These are phyloP conservation scores for Stichopus horrens DNA, from an alignment of 53 echinoderm and acorn worm genomes.

Conservation along the genomic window DNA sequence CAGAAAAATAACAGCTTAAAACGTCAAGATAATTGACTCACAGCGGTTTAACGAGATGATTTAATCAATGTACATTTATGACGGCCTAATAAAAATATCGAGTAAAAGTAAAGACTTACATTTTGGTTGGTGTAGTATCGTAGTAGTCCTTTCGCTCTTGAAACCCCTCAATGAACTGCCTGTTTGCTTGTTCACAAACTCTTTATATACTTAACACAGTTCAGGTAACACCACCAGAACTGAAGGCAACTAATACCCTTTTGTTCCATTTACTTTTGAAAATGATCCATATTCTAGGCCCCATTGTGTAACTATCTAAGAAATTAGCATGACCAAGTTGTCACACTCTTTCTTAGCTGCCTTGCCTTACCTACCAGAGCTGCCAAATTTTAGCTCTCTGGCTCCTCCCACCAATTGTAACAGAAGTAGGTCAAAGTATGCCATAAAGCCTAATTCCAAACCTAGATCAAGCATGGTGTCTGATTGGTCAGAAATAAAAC, in stretches of 20 bases:
- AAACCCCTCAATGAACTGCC: constrained; percentile 32
- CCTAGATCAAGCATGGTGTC: constrained; percentile 9
- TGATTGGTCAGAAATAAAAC: constrained; percentile 34
- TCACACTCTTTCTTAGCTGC: constrained; percentile 38
- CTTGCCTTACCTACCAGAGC: constrained; percentile 26
- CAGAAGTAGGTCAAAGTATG: constrained; percentile 50
- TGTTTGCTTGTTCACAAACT: constrained; percentile 41
- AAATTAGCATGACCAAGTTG: constrained; percentile 48
- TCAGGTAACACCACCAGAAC: constrained; percentile 14
- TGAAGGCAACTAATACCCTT: constrained; percentile 33
- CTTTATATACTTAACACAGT: constrained; percentile 44
- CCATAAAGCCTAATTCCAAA: constrained; percentile 50
- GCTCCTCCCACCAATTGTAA: constrained; percentile 46
- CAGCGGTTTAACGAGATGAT: neutral
- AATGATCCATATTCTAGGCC: constrained; percentile 42
- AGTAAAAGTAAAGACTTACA: neutral
- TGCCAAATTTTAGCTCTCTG: constrained; percentile 10
- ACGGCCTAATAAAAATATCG: neutral
- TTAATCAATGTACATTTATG: neutral
- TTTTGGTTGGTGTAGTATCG: neutral
- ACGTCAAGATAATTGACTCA: neutral
- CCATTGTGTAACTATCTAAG: constrained; percentile 54
- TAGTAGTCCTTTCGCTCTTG: neutral
- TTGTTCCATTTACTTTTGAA: constrained; percentile 45
- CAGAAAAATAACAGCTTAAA: too few species aligned